Evolutionary conservation across 1,140 invertebrate genomes (phyloP).

Genomic region (Apis mellifera): DNA sequence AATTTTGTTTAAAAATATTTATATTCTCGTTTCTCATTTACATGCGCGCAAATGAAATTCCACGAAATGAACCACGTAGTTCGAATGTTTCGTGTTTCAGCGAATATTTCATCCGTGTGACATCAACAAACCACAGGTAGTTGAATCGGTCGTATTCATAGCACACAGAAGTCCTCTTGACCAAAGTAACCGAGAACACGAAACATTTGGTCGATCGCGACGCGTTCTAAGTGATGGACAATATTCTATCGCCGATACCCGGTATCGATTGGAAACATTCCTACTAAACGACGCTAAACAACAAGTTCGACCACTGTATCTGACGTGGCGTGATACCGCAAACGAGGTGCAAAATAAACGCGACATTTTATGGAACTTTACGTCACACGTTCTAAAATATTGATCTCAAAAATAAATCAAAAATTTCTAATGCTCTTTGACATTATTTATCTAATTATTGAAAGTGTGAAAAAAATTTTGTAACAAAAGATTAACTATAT

Average conservation of each 20-base stretch:
- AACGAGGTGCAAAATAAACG: too few species aligned
- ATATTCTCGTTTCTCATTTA: too few species aligned
- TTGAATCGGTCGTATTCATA: neutral
- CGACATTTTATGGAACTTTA: too few species aligned
- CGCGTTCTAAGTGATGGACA: constrained; percentile 9
- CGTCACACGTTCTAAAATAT: too few species aligned
- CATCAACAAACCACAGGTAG: constrained; percentile 2
- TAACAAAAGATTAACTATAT: too few species aligned
- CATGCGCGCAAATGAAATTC: too few species aligned
- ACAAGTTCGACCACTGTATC: neutral
- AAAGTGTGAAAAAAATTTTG: too few species aligned
- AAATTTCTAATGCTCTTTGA: too few species aligned
- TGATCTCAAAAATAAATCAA: too few species aligned
- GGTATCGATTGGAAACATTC: neutral
- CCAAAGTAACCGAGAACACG: neutral
- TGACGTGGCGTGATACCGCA: neutral
- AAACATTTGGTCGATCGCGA: constrained; percentile 9
- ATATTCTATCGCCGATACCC: neutral
- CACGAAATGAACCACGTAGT: neutral
- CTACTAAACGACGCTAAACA: constrained; percentile 5
- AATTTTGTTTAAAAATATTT: too few species aligned
- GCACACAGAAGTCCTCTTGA: neutral
- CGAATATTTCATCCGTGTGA: constrained; percentile 3
- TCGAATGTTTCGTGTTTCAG: neutral
- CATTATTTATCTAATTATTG: too few species aligned